Conservation (phyloP, 1,140 invertebrate species). For the Scylla paramamosain region DNA sequence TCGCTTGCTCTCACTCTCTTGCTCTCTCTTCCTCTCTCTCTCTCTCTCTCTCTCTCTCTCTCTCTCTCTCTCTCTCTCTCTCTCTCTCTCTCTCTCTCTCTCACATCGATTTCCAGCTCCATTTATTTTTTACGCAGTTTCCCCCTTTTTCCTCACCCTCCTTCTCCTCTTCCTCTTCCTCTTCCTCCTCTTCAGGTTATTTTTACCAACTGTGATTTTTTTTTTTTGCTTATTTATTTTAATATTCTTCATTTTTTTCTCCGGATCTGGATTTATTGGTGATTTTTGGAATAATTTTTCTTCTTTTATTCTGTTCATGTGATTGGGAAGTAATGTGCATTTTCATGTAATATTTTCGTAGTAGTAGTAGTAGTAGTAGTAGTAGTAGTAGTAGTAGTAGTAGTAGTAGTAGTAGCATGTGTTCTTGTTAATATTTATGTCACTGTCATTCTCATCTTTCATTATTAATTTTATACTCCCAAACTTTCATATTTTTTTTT, state of each 20-base stretch:
- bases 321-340: background rate
- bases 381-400: slow-evolving; percentile 6
- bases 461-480: no score
- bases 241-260: background rate
- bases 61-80: slow-evolving; percentile 39
- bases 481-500: no score
- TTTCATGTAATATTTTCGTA: background rate
- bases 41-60: slow-evolving; percentile 44
- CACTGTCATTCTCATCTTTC: no score
- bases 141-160: background rate
- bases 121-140: background rate
- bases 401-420: background rate
- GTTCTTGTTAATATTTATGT: no score
- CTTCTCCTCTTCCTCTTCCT: background rate
- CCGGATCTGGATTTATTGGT: no score
- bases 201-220: no score
- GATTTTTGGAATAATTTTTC: no score
- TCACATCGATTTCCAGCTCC: background rate
- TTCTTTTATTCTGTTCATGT: no score
- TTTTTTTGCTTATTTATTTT: no score
- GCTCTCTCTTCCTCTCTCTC: slow-evolving; percentile 33
- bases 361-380: slow-evolving; percentile 6
- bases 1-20: background rate
- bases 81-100: slow-evolving; percentile 46
- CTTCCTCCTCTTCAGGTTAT: background rate